Conservation (phyloP, 2,113 vertebrate species). For the Falcunculus frontatus region DNA sequence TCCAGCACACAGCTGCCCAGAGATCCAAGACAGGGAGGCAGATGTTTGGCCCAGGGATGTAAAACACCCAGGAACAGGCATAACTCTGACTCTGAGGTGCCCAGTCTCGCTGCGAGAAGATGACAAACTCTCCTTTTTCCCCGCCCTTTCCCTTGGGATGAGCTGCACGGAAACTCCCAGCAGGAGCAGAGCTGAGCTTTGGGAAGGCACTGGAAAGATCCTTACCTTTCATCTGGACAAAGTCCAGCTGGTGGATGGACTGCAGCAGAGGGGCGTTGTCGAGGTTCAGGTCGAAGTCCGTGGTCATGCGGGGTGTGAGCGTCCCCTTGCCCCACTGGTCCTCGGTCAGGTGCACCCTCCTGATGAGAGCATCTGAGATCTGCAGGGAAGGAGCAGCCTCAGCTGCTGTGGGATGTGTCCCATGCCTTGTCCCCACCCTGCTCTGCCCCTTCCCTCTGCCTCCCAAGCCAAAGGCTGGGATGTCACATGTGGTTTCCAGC, state of each 20-base stretch:
- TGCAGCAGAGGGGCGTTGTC: conserved; percentile 93
- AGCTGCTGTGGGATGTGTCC: not conserved
- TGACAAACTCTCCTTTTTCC: not conserved
- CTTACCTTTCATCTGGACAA: conserved; percentile 97
- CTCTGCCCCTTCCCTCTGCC: not conserved
- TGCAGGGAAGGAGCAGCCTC: conserved; percentile 58
- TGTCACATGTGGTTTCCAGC: fast-evolving
- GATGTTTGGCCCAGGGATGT: not conserved
- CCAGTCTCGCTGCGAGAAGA: not conserved
- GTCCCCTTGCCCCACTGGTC: conserved; percentile 98
- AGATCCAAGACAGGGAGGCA: not conserved
- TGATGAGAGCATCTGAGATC: conserved; percentile 97
- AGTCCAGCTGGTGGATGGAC: conserved; percentile 97
- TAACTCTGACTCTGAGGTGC: not conserved
- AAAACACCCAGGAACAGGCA: not conserved
- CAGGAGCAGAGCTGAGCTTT: not conserved
- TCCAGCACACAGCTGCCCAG: not conserved
- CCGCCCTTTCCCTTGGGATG: not conserved
- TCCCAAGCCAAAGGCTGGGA: not conserved
- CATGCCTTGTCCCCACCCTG: not conserved
- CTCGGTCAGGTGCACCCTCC: conserved; percentile 93
- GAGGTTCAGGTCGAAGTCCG: conserved; percentile 95
- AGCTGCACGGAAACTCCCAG: not conserved
- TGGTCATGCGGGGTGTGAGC: conserved; percentile 93
- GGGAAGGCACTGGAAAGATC: not conserved